phyloP scores from a whole-genome alignment of 2,797 vertebrate genomes.

The Premnoplex brunnescens region DNA sequence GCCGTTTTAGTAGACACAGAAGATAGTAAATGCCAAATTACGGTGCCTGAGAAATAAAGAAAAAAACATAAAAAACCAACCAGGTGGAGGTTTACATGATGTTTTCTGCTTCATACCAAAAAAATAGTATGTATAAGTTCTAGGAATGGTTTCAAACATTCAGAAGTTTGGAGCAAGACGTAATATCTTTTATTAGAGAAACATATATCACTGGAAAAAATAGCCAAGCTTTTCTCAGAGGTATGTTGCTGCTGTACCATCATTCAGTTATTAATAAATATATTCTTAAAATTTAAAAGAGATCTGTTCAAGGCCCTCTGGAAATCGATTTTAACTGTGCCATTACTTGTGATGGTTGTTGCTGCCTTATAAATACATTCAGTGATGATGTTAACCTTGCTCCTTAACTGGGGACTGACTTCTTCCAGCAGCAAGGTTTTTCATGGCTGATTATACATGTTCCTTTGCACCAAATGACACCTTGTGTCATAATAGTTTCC shows the following conservation, averaged over 20 bases:
- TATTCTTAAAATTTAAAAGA: background rate
- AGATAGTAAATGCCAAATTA: background rate
- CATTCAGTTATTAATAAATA: background rate
- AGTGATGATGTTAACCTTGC: background rate
- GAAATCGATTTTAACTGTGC: background rate
- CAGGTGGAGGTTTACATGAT: background rate
- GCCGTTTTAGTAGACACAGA: background rate
- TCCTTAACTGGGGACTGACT: background rate
- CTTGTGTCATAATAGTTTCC: slow-evolving; percentile 49
- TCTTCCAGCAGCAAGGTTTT: background rate
- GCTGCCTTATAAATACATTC: background rate
- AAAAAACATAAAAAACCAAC: background rate
- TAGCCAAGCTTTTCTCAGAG: background rate
- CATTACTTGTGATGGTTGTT: background rate
- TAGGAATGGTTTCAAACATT: background rate
- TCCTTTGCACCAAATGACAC: slow-evolving; percentile 26
- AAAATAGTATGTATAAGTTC: background rate
- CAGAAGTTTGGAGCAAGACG: background rate
- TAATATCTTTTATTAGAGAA: background rate
- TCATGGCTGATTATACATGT: slow-evolving; percentile 9
- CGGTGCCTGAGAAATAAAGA: background rate
- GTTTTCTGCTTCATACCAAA: background rate
- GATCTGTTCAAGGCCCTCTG: background rate
- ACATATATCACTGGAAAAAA: background rate
- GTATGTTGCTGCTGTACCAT: background rate